Percentiles rank a stretch among this genome's conserved stretches.
phyloP scores from a whole-genome alignment of 2,888 invertebrate genomes.

The Mantis religiosa region DNA sequence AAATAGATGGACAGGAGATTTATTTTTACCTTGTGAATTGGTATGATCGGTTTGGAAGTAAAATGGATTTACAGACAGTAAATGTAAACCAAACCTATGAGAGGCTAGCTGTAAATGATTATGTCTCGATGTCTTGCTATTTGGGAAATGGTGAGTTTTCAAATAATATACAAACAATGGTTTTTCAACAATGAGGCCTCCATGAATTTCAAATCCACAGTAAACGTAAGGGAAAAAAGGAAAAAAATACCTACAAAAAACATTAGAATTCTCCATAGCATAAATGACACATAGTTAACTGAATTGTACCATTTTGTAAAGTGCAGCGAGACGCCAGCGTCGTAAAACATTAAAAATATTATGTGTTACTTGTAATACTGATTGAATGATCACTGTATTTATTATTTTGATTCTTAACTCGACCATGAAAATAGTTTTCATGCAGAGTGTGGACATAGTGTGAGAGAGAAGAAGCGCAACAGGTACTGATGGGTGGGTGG shows the following conservation, averaged over 20 bases:
- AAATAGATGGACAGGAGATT: conserved; percentile 21
- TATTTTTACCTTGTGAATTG: conserved; percentile 27
- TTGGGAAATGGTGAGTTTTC: not conserved
- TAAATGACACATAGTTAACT: conserved; percentile 24
- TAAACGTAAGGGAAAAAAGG: not conserved
- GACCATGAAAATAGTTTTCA: conserved; percentile 14
- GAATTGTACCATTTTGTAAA: conserved; percentile 31
- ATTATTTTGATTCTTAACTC: conserved; percentile 30
- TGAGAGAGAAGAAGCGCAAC: conserved; percentile 15
- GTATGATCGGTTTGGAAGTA: conserved; percentile 13
- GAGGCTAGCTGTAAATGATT: not conserved
- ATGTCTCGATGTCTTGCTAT: not conserved
- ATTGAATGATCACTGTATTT: conserved; percentile 32
- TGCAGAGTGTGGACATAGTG: conserved; percentile 19
- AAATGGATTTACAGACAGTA: not conserved
- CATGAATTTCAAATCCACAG: not conserved
- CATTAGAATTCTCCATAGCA: conserved; percentile 26
- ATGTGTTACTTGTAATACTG: conserved; percentile 32
- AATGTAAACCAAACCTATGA: not conserved
- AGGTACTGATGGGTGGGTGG: conserved; percentile 18
- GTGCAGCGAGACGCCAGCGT: conserved; percentile 26
- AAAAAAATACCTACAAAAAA: conserved; percentile 10
- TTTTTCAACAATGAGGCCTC: conserved; percentile 11
- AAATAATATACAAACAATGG: not conserved
- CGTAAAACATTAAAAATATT: conserved; percentile 18